Percentiles rank a stretch among this genome's conserved stretches.
Conservation (phyloP, 1,140 invertebrate species). For the Tigriopus japonicus region DNA sequence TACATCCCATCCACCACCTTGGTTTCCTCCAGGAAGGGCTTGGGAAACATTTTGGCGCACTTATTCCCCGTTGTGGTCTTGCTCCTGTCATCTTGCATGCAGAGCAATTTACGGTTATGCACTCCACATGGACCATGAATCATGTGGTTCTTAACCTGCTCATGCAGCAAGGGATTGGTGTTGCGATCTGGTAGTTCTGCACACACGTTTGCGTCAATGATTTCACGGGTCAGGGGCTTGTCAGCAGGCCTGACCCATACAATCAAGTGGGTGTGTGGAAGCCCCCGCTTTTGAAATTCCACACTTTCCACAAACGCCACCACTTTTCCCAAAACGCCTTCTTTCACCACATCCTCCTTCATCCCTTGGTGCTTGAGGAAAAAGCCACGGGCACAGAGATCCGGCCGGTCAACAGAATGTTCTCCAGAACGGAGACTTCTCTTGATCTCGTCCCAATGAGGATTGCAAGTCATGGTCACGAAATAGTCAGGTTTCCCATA, state of each 20-base stretch:
- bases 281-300: conserved; percentile 23
- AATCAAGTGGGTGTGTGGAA: conserved; percentile 25
- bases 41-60: neutral
- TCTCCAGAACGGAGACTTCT: conserved; percentile 16
- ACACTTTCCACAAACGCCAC: conserved; percentile 15
- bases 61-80: neutral
- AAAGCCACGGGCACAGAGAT: conserved; percentile 18
- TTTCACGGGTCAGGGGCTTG: conserved; percentile 15
- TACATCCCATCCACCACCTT: neutral
- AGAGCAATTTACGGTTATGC: neutral
- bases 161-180: conserved; percentile 25
- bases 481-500: conserved; percentile 17
- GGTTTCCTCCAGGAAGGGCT: neutral
- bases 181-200: conserved; percentile 33
- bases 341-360: conserved; percentile 18
- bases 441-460: conserved; percentile 21
- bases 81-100: neutral
- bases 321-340: conserved; percentile 18
- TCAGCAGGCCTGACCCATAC: conserved; percentile 19
- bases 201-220: conserved; percentile 21
- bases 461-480: conserved; percentile 21
- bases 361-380: conserved; percentile 8
- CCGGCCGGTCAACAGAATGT: conserved; percentile 17
- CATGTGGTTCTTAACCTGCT: conserved; percentile 26
- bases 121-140: conserved; percentile 23